Percentiles rank a stretch among this genome's conserved stretches.
phyloP scores from a whole-genome alignment of 2,113 vertebrate genomes.

The Oryzias woworae region DNA sequence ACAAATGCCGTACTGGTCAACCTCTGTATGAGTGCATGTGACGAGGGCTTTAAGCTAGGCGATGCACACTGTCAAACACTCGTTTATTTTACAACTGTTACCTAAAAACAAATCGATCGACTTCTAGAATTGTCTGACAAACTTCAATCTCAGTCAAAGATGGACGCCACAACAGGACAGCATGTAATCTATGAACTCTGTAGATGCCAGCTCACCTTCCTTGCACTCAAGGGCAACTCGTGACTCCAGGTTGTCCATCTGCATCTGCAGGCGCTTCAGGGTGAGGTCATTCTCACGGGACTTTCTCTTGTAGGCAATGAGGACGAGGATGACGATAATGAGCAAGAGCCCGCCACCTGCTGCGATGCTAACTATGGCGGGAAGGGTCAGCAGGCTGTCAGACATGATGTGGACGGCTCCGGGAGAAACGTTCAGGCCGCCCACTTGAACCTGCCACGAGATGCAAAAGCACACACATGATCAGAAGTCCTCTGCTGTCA shows the following conservation, averaged over 20 bases:
- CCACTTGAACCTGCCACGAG: slow-evolving; percentile 87
- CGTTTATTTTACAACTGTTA: no score
- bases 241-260: slow-evolving; percentile 99
- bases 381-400: slow-evolving; percentile 94
- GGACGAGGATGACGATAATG: slow-evolving; percentile 96
- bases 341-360: slow-evolving; percentile 94
- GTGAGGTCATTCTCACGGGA: slow-evolving; percentile 97
- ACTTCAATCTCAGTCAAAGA: no score
- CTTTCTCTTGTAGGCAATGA: slow-evolving; percentile 98
- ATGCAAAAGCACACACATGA: background rate
- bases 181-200: background rate
- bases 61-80: no score
- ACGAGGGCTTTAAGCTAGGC: no score
- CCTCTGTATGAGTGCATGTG: no score
- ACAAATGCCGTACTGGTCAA: no score
- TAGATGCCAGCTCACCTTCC: slow-evolving; percentile 80
- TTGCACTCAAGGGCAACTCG: slow-evolving; percentile 97
- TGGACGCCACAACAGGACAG: no score
- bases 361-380: slow-evolving; percentile 94
- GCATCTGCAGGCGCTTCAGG: slow-evolving; percentile 97
- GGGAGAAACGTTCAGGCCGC: slow-evolving; percentile 90
- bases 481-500: background rate
- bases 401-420: slow-evolving; percentile 90
- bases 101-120: no score
- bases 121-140: no score